phyloP scores from a whole-genome alignment of 2,113 vertebrate species.

The Scalopus aquaticus region DNA sequence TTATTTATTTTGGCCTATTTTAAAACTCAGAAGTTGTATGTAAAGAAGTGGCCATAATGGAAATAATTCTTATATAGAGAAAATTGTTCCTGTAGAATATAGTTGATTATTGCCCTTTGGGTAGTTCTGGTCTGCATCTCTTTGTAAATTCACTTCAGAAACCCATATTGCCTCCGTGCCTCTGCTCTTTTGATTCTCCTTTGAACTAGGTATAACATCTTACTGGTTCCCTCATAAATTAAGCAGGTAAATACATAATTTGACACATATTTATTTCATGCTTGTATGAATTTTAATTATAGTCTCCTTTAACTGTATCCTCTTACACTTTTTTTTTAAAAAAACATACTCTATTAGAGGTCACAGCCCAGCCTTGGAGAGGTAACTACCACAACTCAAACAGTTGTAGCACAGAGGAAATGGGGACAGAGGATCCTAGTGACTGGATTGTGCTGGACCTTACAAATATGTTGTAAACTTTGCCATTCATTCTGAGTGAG shows the following conservation, averaged over 20 bases:
- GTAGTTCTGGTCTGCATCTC: background rate
- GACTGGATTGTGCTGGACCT: background rate
- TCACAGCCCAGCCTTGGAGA: background rate
- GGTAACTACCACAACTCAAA: background rate
- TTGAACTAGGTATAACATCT: background rate
- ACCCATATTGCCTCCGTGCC: background rate
- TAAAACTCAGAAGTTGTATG: background rate
- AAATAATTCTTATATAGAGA: background rate
- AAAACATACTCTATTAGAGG: background rate
- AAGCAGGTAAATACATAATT: background rate
- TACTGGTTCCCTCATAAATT: background rate
- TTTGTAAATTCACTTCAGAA: background rate
- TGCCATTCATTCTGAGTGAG: background rate
- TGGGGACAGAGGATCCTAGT: background rate
- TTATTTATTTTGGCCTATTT: background rate
- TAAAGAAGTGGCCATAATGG: background rate
- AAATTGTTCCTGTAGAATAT: background rate
- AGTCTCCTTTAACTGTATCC: background rate
- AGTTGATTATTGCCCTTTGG: background rate
- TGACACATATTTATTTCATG: background rate
- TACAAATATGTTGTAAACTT: background rate
- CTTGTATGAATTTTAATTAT: background rate
- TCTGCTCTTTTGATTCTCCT: background rate
- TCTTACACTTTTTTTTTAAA: background rate
- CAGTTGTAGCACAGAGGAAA: background rate